Evolutionary conservation across 2,888 invertebrate genomes (phyloP).

Genomic region (Megastigmus dorsalis): DNA sequence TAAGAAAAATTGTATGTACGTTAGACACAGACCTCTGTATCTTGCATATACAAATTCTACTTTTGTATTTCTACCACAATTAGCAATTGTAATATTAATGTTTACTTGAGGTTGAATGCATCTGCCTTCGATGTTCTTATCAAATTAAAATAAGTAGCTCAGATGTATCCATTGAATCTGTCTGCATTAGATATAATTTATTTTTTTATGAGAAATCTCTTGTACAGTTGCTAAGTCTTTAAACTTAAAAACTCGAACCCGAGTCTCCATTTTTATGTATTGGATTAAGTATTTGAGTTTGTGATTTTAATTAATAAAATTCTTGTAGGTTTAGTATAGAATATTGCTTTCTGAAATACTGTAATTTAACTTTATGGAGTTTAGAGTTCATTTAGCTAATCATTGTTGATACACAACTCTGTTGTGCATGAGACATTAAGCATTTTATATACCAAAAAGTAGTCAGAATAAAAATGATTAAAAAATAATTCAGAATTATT

Average conservation of each 20-base stretch:
- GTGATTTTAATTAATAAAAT: background rate
- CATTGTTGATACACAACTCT: constrained; percentile 16
- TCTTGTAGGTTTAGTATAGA: background rate
- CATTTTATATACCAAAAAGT: constrained; percentile 23
- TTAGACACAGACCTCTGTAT: constrained; percentile 32
- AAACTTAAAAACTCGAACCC: background rate
- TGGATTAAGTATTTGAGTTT: background rate
- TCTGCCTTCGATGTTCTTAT: constrained; percentile 33
- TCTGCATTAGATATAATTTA: constrained; percentile 34
- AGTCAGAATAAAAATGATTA: background rate
- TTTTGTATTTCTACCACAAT: constrained; percentile 40
- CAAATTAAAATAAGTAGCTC: constrained; percentile 20
- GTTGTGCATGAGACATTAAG: background rate
- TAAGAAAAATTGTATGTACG: constrained; percentile 44
- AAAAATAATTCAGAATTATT: constrained; percentile 5
- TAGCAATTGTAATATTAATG: constrained; percentile 27
- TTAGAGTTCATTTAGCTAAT: constrained; percentile 3
- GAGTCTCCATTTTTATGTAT: constrained; percentile 12
- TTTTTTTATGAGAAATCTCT: constrained; percentile 35
- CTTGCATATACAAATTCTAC: constrained; percentile 47
- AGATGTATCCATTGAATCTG: constrained; percentile 9
- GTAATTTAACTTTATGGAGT: background rate
- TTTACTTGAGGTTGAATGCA: constrained; percentile 31
- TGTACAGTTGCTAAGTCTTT: constrained; percentile 27
- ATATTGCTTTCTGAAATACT: constrained; percentile 2